phyloP scores from a whole-genome alignment of 1,140 invertebrate species.

The Rhyzopertha dominica region DNA sequence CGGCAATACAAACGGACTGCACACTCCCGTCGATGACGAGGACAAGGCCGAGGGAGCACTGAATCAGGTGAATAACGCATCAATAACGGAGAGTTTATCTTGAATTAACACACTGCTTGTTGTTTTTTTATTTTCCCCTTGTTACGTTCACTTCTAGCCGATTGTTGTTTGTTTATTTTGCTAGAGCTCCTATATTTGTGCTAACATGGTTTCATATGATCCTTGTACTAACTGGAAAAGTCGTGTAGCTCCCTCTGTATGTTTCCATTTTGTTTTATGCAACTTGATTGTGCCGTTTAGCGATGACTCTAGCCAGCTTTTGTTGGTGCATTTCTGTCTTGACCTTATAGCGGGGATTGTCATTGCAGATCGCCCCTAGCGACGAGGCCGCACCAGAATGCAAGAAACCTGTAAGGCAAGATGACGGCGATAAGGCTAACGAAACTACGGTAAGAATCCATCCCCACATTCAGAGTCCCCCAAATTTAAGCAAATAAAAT shows the following conservation, averaged over 20 bases:
- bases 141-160: background rate
- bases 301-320: no score
- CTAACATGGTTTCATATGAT: slow-evolving; percentile 3
- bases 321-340: no score
- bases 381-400: no score
- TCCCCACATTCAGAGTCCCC: no score
- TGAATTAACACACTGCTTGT: background rate
- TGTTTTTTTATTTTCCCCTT: background rate
- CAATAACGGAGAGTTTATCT: background rate
- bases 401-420: no score
- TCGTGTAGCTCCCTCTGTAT: background rate
- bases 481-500: no score
- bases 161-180: background rate
- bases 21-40: slow-evolving; percentile 27
- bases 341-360: no score
- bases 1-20: slow-evolving; percentile 40
- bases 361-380: no score
- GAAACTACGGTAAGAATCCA: no score
- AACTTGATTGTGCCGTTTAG: no score
- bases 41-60: slow-evolving; percentile 36
- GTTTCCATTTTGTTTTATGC: no score
- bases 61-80: slow-evolving; percentile 43
- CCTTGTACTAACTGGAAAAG: slow-evolving; percentile 11
- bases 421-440: no score
- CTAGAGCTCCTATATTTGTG: background rate